Evolutionary conservation across 2,113 vertebrate genomes (phyloP).

Genomic region (Platycercus adscitus): DNA sequence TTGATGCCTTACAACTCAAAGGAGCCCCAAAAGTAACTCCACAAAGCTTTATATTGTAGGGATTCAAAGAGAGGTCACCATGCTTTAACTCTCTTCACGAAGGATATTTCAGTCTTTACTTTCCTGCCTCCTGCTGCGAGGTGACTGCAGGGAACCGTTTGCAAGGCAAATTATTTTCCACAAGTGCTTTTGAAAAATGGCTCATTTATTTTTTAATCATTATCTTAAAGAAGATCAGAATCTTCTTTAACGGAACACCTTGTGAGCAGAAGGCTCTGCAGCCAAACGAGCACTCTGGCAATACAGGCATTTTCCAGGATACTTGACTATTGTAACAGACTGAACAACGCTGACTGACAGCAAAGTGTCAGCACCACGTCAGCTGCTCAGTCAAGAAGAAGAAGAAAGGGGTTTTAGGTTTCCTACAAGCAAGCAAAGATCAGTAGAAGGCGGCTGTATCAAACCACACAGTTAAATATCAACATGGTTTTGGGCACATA

Average conservation of each 20-base stretch:
- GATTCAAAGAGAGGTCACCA: accelerated
- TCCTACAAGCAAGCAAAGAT: not conserved
- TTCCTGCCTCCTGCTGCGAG: not conserved
- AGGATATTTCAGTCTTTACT: not conserved
- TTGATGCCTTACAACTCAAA: not conserved
- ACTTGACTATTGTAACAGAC: not conserved
- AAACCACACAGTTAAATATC: not conserved
- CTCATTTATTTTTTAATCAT: not conserved
- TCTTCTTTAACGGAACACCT: not conserved
- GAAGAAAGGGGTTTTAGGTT: not conserved
- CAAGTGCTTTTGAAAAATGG: not conserved
- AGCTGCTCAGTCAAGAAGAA: not conserved
- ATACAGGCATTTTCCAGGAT: not conserved
- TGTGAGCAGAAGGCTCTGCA: not conserved
- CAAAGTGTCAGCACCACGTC: not conserved
- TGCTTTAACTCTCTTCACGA: not conserved
- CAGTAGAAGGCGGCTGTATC: not conserved
- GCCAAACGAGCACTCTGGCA: not conserved
- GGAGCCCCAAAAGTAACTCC: not conserved
- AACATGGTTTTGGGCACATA: not conserved
- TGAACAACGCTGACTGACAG: not conserved
- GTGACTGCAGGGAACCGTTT: not conserved
- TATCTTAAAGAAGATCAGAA: not conserved
- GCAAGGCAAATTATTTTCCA: not conserved
- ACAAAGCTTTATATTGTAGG: not conserved